These are phyloP conservation scores for Creontiades dilutus DNA, from an alignment of 2,888 invertebrate genomes.

Conservation along the genomic window DNA sequence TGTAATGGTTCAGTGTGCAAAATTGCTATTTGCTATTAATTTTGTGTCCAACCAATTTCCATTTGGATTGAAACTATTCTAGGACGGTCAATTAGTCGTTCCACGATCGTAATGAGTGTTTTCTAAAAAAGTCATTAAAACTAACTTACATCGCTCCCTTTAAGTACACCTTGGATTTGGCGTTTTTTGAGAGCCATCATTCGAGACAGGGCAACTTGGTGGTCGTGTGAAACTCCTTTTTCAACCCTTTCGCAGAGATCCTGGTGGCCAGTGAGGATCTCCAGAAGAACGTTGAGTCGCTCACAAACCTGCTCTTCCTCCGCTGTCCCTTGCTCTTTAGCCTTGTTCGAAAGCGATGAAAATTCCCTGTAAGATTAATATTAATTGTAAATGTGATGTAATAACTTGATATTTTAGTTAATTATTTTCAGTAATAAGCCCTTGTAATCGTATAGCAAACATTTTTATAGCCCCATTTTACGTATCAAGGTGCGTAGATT, in stretches of 20 bases:
- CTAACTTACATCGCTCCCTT: slow-evolving; percentile 81
- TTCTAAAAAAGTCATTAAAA: not conserved
- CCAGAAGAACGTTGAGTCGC: slow-evolving; percentile 80
- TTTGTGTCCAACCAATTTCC: no score
- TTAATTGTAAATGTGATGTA: no score
- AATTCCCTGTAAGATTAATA: slow-evolving; percentile 76
- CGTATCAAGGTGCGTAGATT: no score
- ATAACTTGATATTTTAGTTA: no score
- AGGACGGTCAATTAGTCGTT: no score
- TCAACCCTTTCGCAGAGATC: slow-evolving; percentile 83
- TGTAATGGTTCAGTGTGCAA: no score
- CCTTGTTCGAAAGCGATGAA: slow-evolving; percentile 79
- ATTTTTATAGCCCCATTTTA: no score
- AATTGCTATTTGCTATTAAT: no score
- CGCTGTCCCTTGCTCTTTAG: slow-evolving; percentile 80
- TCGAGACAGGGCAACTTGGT: slow-evolving; percentile 82
- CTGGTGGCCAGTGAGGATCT: slow-evolving; percentile 81
- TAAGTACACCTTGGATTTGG: slow-evolving; percentile 83
- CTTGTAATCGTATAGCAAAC: no score
- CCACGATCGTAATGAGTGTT: no score
- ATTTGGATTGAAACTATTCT: no score
- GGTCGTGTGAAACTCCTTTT: slow-evolving; percentile 82
- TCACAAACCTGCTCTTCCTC: slow-evolving; percentile 82
- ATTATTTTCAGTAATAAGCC: no score
- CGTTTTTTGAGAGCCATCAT: slow-evolving; percentile 83